These are phyloP conservation scores for Chaenogobius annularis DNA, from an alignment of 2,113 vertebrate genomes.

Conservation along the genomic window DNA sequence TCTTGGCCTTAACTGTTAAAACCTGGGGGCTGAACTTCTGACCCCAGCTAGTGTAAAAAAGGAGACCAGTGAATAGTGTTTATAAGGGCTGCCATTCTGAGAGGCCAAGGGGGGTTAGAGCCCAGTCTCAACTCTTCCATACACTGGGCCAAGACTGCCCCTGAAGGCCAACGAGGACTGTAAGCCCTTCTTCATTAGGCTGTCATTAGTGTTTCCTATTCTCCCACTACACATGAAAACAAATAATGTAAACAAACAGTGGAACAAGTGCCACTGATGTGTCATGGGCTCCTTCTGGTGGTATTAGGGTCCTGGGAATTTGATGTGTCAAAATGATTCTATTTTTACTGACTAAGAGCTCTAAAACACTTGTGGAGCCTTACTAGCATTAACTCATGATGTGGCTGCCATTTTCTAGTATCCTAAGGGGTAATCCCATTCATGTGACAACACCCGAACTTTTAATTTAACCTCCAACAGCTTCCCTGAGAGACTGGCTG, in stretches of 20 bases:
- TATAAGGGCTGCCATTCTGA: conserved; percentile 57
- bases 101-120: conserved; percentile 51
- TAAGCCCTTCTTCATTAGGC: conserved; percentile 1
- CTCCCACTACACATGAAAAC: not conserved
- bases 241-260: not conserved
- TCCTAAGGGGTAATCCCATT: conserved; percentile 17
- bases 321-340: not conserved
- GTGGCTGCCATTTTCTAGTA: not conserved
- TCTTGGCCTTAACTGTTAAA: conserved; percentile 76
- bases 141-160: conserved; percentile 52
- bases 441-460: conserved; percentile 13
- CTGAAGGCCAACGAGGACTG: conserved; percentile 39
- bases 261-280: not conserved
- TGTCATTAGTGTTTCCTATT: not conserved
- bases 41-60: conserved; percentile 75
- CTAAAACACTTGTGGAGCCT: conserved; percentile 6
- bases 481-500: conserved; percentile 23
- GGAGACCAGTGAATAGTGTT: conserved; percentile 63
- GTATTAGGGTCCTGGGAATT: not conserved
- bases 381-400: conserved; percentile 10
- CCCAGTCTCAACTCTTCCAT: conserved; percentile 28
- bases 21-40: conserved; percentile 77
- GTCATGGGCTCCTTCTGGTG: not conserved
- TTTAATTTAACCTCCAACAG: conserved; percentile 28
- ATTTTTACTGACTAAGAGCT: not conserved